Base-by-base conservation (phyloP, 2,113 vertebrate genomes). In the Pampusana beccarii region DNA sequence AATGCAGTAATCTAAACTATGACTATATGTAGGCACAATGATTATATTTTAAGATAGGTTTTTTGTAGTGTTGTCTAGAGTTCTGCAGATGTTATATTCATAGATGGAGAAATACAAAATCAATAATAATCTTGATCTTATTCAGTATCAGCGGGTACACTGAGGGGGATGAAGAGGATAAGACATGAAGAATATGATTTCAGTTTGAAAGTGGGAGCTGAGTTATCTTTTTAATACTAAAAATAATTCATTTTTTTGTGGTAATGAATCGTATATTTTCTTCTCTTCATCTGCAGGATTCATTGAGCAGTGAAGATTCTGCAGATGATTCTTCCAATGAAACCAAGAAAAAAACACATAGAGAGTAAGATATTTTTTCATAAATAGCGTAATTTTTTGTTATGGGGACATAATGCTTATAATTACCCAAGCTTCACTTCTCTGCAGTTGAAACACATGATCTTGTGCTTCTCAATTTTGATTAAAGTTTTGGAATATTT, bases 271-370 rank as follows among this genome's bases (percentile, higher is more conserved):
- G 0, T 86, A 28, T 92, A 58, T 94, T 70, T 94, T 90, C 20
- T 84, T 96, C 82, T 53, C 34, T 92, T 95, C 86, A 73, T 91
- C 17, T 92, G 8, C 66, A 99, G 99, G 98, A 99, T 93, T 99
- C 99, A 26, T 99, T 98, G 3, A 99, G 98, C 93, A 99, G 98
- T 87, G 99, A 99, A 93, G 98, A 99, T 80, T 99, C 99, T 4
- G 98, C 98, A 82, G 98, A 98, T 85, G 98, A 98, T 46, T 98
- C 98, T 74, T 98, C 98, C 5, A 97, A 86, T 94, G 98, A 98
- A n/a, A 69, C 94, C 73, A 98, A 98, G 91, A 98, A 98, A 91
- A 98, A 98, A 95, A 99, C 98, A 74, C 99, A 98, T 97, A 99
- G 97, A 98, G 99, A 99, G 98, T 99, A 98, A 97, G 98, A 96